Percentiles rank a stretch among this genome's conserved stretches.
phyloP scores from a whole-genome alignment of 2,888 invertebrate species.

The Tiliacea aurago region DNA sequence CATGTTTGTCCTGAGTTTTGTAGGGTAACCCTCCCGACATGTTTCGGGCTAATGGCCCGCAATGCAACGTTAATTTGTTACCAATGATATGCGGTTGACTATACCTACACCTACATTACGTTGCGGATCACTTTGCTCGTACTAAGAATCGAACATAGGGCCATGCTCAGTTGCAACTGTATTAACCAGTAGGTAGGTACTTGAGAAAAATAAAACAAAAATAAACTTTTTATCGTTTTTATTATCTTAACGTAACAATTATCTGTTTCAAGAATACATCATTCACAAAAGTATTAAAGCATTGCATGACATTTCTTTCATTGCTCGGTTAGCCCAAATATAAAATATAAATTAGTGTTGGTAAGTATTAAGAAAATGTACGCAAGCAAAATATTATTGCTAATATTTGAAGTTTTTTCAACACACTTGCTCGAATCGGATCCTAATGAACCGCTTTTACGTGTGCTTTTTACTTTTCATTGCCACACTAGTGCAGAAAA shows the following conservation, averaged over 20 bases:
- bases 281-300: slow-evolving; percentile 68
- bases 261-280: slow-evolving; percentile 46
- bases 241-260: slow-evolving; percentile 25
- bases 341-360: slow-evolving; percentile 34
- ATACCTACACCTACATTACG: too few relatives aligned
- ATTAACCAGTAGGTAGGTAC: too few relatives aligned
- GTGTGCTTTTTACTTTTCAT: background rate
- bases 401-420: background rate
- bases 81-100: too few relatives aligned
- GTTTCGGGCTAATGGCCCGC: too few relatives aligned
- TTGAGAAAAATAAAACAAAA: slow-evolving; percentile 16
- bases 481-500: background rate
- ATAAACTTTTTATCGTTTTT: background rate
- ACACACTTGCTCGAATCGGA: background rate
- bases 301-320: slow-evolving; percentile 65
- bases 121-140: too few relatives aligned
- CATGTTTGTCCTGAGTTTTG: too few relatives aligned
- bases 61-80: too few relatives aligned
- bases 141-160: too few relatives aligned
- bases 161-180: too few relatives aligned
- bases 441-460: background rate
- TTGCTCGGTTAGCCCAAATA: slow-evolving; percentile 53
- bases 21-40: too few relatives aligned
- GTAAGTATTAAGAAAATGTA: background rate
- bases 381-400: background rate